Percentiles rank a stretch among this genome's conserved stretches.
phyloP scores from a whole-genome alignment of 23 tunicate species.

The Trididemnum nubilum region DNA sequence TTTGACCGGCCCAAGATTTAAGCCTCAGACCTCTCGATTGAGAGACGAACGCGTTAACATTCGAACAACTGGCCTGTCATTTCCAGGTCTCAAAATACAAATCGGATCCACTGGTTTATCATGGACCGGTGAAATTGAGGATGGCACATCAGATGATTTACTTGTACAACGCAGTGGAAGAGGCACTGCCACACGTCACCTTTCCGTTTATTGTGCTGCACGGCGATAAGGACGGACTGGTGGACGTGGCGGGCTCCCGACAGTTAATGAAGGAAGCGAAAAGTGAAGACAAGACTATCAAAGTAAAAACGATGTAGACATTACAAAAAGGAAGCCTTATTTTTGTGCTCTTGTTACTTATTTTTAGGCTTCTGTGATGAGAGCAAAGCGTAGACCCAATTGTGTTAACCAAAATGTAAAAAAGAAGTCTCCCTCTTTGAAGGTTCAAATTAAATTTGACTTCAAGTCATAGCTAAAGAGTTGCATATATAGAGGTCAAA shows the following conservation, averaged over 20 bases:
- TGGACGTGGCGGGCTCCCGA: slow-evolving; percentile 54
- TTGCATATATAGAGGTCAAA: no score
- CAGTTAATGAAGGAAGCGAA: slow-evolving; percentile 43
- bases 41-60: no score
- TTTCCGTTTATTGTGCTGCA: slow-evolving; percentile 67
- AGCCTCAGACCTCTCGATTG: no score
- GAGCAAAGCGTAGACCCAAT: no score
- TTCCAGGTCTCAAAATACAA: slow-evolving; percentile 54
- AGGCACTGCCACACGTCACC: slow-evolving; percentile 27
- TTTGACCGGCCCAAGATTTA: no score
- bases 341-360: background rate
- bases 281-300: slow-evolving; percentile 60
- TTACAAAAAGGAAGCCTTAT: no score
- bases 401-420: no score
- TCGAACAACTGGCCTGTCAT: no score
- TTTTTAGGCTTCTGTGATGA: no score
- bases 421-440: no score
- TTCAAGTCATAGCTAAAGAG: no score
- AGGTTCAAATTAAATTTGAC: no score
- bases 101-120: slow-evolving; percentile 59
- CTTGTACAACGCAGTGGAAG: background rate
- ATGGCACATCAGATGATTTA: slow-evolving; percentile 44
- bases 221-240: slow-evolving; percentile 62
- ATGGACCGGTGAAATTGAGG: slow-evolving; percentile 28
- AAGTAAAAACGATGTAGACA: slow-evolving; percentile 44